Conservation (phyloP, 2,888 invertebrate genomes). For the Pyrgus malvae region DNA sequence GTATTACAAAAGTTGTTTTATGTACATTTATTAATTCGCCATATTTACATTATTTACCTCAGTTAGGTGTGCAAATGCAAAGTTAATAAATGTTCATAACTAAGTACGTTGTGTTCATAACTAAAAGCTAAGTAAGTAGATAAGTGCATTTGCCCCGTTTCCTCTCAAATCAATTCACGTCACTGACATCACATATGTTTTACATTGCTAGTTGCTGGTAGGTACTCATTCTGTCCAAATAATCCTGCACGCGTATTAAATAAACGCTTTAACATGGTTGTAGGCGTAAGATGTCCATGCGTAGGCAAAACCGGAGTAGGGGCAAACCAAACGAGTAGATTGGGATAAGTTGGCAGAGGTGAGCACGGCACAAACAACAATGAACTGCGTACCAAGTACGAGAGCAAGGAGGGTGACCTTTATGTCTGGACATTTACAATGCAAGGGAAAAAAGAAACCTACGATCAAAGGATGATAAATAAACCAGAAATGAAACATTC, state of each 20-base stretch:
- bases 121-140: too few relatives aligned
- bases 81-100: too few relatives aligned
- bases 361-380: constrained; percentile 5
- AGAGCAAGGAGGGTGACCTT: background rate
- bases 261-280: constrained; percentile 30
- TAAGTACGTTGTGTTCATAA: too few relatives aligned
- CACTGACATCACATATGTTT: too few relatives aligned
- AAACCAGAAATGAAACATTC: background rate
- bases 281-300: constrained; percentile 43
- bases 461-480: background rate
- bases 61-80: too few relatives aligned
- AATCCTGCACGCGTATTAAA: constrained; percentile 26
- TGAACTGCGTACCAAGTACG: background rate
- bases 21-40: too few relatives aligned
- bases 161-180: too few relatives aligned
- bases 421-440: background rate
- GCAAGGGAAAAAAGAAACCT: background rate
- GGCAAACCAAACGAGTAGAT: constrained; percentile 38
- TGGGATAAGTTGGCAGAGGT: constrained; percentile 24
- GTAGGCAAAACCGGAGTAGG: constrained; percentile 60
- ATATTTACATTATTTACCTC: background rate
- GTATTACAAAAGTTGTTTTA: too few relatives aligned
- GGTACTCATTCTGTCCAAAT: too few relatives aligned
- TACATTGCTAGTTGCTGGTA: too few relatives aligned
- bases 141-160: too few relatives aligned